phyloP scores from a whole-genome alignment of 2,888 invertebrate species.

The Drosophila buzzatii region DNA sequence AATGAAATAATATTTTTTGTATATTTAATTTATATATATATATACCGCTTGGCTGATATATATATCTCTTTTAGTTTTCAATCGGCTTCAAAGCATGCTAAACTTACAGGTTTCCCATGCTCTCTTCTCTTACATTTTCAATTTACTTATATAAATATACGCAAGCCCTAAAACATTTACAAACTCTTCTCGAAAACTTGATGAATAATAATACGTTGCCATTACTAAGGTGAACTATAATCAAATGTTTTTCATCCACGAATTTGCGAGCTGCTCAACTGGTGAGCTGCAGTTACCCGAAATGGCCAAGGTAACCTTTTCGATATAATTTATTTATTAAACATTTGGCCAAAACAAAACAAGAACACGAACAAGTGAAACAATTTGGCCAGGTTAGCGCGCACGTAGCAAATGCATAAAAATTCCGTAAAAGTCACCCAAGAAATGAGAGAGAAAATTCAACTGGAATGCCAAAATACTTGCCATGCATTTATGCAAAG shows the following conservation, averaged over 20 bases:
- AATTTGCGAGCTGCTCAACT: constrained; percentile 3
- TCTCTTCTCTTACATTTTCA: neutral
- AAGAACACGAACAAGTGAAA: constrained; percentile 29
- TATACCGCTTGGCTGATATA: too few species aligned
- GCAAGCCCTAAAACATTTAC: neutral
- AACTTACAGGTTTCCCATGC: too few species aligned
- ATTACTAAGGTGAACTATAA: neutral
- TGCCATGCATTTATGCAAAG: constrained; percentile 74
- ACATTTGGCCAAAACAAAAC: constrained; percentile 43
- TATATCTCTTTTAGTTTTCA: too few species aligned
- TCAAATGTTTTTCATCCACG: neutral
- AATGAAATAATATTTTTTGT: too few species aligned
- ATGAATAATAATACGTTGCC: neutral
- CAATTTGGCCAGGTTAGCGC: constrained; percentile 46
- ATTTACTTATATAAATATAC: neutral
- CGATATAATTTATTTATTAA: constrained; percentile 69
- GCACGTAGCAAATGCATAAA: constrained; percentile 77
- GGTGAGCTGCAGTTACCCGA: neutral
- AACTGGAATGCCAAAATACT: constrained; percentile 44
- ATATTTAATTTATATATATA: too few species aligned
- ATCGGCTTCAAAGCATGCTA: too few species aligned
- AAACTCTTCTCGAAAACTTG: constrained; percentile 1
- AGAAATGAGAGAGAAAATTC: constrained; percentile 14
- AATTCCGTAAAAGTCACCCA: constrained; percentile 64
- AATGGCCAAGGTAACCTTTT: constrained; percentile 40